phyloP scores from a whole-genome alignment of 2,888 invertebrate species.

The Microplitis deprimator region DNA sequence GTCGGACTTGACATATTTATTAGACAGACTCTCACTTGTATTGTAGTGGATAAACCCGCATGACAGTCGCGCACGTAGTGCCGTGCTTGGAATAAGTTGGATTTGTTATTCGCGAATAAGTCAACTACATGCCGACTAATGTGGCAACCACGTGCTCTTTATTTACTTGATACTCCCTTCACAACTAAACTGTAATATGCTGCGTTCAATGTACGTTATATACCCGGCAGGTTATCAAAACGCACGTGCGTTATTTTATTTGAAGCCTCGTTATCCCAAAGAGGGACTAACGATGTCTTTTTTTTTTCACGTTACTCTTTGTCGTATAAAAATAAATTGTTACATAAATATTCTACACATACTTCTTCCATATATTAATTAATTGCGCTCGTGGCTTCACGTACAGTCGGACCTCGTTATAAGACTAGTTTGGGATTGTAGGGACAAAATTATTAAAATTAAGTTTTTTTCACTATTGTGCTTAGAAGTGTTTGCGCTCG shows the following conservation, averaged over 20 bases:
- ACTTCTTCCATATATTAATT: background rate
- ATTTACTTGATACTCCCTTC: slow-evolving; percentile 7
- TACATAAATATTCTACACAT: slow-evolving; percentile 29
- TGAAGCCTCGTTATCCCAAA: background rate
- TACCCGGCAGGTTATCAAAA: slow-evolving; percentile 26
- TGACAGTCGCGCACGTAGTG: slow-evolving; percentile 16
- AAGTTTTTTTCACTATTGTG: no score
- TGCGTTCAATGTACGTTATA: slow-evolving; percentile 21
- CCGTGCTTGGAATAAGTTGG: slow-evolving; percentile 26
- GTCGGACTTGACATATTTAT: slow-evolving; percentile 16
- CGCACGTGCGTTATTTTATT: slow-evolving; percentile 28
- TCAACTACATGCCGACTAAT: slow-evolving; percentile 18
- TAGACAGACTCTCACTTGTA: slow-evolving; percentile 9
- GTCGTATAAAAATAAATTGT: slow-evolving; percentile 24
- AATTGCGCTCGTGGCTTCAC: background rate
- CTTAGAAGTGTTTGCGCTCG: no score
- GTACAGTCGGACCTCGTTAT: no score
- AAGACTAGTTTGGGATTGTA: no score
- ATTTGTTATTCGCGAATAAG: slow-evolving; percentile 11
- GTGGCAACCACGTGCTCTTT: slow-evolving; percentile 15
- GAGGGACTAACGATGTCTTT: slow-evolving; percentile 7
- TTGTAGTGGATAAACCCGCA: slow-evolving; percentile 10
- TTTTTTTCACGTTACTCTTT: background rate
- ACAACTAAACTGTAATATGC: background rate
- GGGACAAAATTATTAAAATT: no score